Percentiles rank a stretch among this genome's conserved stretches.
Evolutionary conservation across 2,797 vertebrate genomes (phyloP).

Genomic region (Crypturellus tataupa): DNA sequence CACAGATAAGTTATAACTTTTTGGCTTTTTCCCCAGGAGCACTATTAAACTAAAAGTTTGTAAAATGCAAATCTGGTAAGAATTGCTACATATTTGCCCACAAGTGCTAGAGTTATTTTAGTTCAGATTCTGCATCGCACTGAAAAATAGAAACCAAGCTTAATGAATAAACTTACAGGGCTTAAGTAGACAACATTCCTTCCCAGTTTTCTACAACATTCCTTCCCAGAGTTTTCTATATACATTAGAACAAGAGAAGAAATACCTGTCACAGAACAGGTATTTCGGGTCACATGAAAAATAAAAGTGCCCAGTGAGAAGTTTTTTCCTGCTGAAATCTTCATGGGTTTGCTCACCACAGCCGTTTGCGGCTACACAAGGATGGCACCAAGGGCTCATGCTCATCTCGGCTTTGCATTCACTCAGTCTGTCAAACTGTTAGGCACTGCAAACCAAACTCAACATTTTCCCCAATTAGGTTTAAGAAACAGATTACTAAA

Average conservation of each 20-base stretch:
- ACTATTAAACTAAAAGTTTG: not conserved
- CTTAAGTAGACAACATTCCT: not conserved
- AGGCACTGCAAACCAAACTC: not conserved
- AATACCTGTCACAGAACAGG: not conserved
- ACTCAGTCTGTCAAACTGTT: not conserved
- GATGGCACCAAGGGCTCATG: not conserved
- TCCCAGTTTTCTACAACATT: not conserved
- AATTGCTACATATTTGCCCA: not conserved
- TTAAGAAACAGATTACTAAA: not conserved
- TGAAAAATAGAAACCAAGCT: not conserved
- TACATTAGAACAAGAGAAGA: not conserved
- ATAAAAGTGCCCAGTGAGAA: not conserved
- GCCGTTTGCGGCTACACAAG: not conserved
- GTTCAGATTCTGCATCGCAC: not conserved
- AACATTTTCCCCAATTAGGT: not conserved
- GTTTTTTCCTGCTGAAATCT: not conserved
- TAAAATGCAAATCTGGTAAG: not conserved
- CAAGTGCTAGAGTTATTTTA: not conserved
- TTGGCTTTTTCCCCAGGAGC: not conserved
- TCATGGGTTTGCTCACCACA: not conserved
- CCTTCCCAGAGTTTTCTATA: not conserved
- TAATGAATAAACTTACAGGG: not conserved
- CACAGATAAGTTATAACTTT: not conserved
- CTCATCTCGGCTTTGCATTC: accelerated
- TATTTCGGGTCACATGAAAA: not conserved